Conservation (phyloP, 2,888 invertebrate species). For the Pachydiplax longipennis region DNA sequence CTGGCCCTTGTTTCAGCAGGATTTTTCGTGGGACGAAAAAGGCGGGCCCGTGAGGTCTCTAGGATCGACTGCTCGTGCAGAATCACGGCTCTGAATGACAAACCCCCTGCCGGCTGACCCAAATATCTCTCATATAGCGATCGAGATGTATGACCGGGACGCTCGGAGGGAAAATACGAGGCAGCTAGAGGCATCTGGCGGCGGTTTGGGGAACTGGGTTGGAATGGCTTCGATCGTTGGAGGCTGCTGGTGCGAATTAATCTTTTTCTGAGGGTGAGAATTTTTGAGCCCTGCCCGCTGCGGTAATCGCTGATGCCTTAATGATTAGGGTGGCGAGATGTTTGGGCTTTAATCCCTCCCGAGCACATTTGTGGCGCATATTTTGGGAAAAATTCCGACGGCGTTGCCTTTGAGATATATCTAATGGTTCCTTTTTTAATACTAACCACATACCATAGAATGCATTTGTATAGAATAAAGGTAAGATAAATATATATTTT, state of each 20-base stretch:
- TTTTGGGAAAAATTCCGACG: too few species aligned
- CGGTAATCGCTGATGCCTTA: too few species aligned
- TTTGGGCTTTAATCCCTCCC: too few species aligned
- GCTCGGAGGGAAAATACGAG: not conserved
- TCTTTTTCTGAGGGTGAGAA: not conserved
- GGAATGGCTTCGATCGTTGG: not conserved
- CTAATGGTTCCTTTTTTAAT: too few species aligned
- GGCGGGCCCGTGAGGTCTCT: not conserved
- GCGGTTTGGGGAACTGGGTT: not conserved
- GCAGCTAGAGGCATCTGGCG: not conserved
- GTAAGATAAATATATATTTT: too few species aligned
- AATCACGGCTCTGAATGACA: conserved; percentile 29
- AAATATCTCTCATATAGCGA: not conserved
- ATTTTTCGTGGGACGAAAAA: not conserved
- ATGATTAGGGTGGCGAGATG: too few species aligned
- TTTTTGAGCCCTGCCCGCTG: too few species aligned
- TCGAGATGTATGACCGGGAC: not conserved
- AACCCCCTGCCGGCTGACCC: conserved; percentile 9
- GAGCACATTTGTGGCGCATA: too few species aligned
- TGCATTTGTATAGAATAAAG: too few species aligned
- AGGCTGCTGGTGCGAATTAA: not conserved
- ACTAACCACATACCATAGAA: too few species aligned
- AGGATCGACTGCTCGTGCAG: not conserved
- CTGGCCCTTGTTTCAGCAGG: not conserved
- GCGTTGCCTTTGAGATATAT: too few species aligned